Percentiles rank a stretch among this genome's conserved stretches.
Conservation (phyloP, 1,140 invertebrate genomes). For the Drosophila varians region DNA sequence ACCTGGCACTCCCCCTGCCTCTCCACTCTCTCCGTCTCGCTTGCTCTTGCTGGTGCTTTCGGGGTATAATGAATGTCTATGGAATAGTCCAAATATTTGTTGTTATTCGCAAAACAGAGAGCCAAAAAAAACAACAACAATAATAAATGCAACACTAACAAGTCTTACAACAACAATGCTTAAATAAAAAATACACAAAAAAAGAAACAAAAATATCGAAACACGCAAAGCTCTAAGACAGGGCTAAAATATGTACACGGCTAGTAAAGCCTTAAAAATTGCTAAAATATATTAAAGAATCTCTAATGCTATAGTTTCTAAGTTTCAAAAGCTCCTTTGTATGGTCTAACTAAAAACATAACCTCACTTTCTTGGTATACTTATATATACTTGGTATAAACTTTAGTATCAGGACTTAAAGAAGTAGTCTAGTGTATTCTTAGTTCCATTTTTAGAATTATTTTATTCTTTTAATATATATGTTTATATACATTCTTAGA, state of each 20-base stretch:
- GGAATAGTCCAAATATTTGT: conserved; percentile 71
- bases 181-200: conserved; percentile 1
- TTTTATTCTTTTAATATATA: too few species aligned
- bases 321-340: too few species aligned
- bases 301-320: too few species aligned
- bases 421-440: too few species aligned
- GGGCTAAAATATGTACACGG: conserved; percentile 33
- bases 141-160: conserved; percentile 16
- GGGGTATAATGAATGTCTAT: conserved; percentile 36
- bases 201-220: conserved; percentile 2
- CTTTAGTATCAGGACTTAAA: too few species aligned
- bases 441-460: too few species aligned
- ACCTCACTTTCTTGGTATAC: background rate
- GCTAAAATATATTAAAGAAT: too few species aligned
- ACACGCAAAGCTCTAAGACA: conserved; percentile 41
- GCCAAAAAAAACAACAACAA: conserved; percentile 12
- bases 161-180: background rate
- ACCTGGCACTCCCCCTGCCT: conserved; percentile 5
- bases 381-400: background rate
- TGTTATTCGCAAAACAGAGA: conserved; percentile 15
- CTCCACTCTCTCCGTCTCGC: background rate
- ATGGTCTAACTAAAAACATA: background rate
- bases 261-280: too few species aligned
- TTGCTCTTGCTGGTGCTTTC: background rate
- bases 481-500: too few species aligned